These are phyloP conservation scores for Centropus unirufus DNA, from an alignment of 2,113 vertebrate genomes.

Conservation along the genomic window DNA sequence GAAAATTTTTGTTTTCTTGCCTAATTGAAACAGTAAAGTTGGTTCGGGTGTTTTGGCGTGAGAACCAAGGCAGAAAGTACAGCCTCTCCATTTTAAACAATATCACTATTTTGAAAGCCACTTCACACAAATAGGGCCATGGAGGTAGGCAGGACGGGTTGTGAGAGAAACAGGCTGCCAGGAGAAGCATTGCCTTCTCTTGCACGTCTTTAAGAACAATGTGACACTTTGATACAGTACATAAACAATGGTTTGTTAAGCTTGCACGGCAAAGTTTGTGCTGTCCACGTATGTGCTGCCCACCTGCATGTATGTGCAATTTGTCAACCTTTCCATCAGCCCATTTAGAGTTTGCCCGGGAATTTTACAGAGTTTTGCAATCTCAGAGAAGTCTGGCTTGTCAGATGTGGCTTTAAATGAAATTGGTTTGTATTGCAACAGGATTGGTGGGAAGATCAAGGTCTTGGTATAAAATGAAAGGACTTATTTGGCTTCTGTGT, in stretches of 20 bases:
- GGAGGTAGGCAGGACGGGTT: neutral
- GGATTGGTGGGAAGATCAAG: constrained; percentile 36
- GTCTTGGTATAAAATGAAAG: constrained; percentile 39
- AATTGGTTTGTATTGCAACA: constrained; percentile 23
- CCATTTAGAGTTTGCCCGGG: neutral
- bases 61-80: neutral
- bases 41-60: neutral
- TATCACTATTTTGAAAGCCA: fast-evolving
- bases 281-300: fast-evolving
- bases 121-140: neutral
- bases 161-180: neutral
- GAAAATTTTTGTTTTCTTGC: neutral
- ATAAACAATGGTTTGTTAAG: neutral
- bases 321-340: neutral
- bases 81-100: neutral
- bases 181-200: neutral
- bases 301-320: fast-evolving
- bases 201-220: neutral
- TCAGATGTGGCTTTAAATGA: neutral
- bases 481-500: neutral
- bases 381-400: neutral
- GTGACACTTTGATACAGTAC: neutral
- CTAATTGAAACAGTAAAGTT: neutral
- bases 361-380: constrained; percentile 16
- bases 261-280: neutral